phyloP scores from a whole-genome alignment of 2,888 invertebrate species.

The Brenthis daphne region DNA sequence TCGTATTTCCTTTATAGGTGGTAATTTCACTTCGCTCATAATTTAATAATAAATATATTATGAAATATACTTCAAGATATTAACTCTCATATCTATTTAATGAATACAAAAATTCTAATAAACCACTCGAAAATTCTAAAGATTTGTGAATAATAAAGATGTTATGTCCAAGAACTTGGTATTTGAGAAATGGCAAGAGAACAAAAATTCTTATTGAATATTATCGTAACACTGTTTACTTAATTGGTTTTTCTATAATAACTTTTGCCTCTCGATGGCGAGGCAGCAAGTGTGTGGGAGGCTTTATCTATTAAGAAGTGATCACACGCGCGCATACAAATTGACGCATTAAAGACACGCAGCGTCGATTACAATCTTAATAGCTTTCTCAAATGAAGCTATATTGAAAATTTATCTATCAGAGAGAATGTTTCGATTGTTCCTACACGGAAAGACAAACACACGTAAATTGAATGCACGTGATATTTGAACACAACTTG shows the following conservation, averaged over 20 bases:
- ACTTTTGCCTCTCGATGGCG: conserved; percentile 9
- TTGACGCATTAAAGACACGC: conserved; percentile 64
- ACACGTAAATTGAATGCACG: neutral
- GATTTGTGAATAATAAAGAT: too few species aligned
- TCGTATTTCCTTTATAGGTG: conserved; percentile 9
- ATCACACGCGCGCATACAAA: conserved; percentile 72
- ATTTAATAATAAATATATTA: too few species aligned
- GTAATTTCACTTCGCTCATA: too few species aligned
- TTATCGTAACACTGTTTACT: conserved; percentile 2
- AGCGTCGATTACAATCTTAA: conserved; percentile 62
- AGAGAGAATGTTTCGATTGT: conserved; percentile 38
- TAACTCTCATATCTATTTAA: too few species aligned
- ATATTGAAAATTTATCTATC: conserved; percentile 58
- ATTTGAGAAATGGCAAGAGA: too few species aligned
- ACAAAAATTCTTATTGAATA: too few species aligned
- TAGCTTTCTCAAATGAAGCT: conserved; percentile 65
- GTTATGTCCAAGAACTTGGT: too few species aligned
- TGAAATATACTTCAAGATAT: too few species aligned
- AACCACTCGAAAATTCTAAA: too few species aligned
- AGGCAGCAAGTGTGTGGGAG: conserved; percentile 51
- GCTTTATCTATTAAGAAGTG: conserved; percentile 59
- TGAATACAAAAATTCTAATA: too few species aligned
- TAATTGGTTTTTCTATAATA: neutral
- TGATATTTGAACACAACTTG: neutral
- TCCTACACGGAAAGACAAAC: conserved; percentile 12